Conservation (phyloP, 2,113 vertebrate genomes). For the Notarius lentiginosus region DNA sequence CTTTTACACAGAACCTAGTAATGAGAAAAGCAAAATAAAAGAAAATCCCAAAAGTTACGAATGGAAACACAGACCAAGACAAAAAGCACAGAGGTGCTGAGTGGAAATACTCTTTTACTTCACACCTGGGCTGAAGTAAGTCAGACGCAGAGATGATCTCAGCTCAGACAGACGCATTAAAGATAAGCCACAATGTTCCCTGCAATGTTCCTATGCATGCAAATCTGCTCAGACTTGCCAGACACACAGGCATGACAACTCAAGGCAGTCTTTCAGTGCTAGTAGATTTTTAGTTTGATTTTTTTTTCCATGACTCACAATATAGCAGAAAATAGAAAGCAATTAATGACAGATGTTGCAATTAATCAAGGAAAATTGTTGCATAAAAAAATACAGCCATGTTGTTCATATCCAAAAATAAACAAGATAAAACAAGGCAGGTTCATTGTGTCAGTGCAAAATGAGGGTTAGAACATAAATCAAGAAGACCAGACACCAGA, state of each 20-base stretch:
- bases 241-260: conserved; percentile 34
- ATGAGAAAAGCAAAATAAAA: conserved; percentile 15
- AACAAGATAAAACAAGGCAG: not conserved
- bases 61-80: conserved; percentile 31
- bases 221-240: conserved; percentile 60
- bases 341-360: not conserved
- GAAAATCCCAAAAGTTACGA: not conserved
- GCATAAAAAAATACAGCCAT: not conserved
- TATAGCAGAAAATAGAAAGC: not conserved
- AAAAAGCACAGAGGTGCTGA: conserved; percentile 28
- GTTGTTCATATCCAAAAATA: not conserved
- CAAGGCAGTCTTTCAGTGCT: not conserved
- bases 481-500: not conserved
- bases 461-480: not conserved
- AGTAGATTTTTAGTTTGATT: not conserved
- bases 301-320: conserved; percentile 20
- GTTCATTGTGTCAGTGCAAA: not conserved
- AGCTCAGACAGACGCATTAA: conserved; percentile 34
- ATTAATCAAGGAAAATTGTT: not conserved
- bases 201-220: conserved; percentile 43
- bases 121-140: conserved; percentile 41
- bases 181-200: conserved; percentile 52
- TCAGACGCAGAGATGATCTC: conserved; percentile 54
- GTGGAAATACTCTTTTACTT: conserved; percentile 35
- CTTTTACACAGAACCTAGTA: not conserved